Conservation (phyloP, 2,888 invertebrate species). For the Drosophila fulvimacula region DNA sequence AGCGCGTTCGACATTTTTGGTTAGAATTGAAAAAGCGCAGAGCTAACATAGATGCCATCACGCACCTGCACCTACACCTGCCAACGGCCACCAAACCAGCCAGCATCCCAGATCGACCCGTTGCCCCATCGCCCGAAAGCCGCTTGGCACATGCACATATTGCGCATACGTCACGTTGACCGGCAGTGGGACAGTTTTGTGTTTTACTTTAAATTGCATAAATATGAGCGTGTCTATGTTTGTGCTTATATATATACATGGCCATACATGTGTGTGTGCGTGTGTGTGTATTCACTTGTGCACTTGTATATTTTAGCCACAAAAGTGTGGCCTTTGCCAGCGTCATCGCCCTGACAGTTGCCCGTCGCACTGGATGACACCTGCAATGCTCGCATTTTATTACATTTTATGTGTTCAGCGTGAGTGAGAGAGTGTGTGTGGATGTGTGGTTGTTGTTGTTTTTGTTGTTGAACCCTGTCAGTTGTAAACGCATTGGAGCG, state of each 20-base stretch:
- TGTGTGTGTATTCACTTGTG: slow-evolving; percentile 37
- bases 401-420: slow-evolving; percentile 61
- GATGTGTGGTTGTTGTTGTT: slow-evolving; percentile 23
- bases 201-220: slow-evolving; percentile 80
- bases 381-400: slow-evolving; percentile 80
- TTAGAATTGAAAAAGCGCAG: slow-evolving; percentile 68
- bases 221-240: slow-evolving; percentile 46
- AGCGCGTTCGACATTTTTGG: slow-evolving; percentile 78
- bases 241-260: background rate
- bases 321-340: slow-evolving; percentile 71
- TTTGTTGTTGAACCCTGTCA: slow-evolving; percentile 57
- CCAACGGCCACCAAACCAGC: slow-evolving; percentile 12
- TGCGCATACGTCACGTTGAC: slow-evolving; percentile 78
- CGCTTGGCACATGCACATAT: slow-evolving; percentile 47
- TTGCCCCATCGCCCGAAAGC: slow-evolving; percentile 39
- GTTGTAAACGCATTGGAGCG: slow-evolving; percentile 73
- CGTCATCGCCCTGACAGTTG: slow-evolving; percentile 68
- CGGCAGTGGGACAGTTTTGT: slow-evolving; percentile 67
- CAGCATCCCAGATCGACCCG: background rate
- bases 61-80: slow-evolving; percentile 45
- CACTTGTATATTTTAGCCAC: slow-evolving; percentile 73
- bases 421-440: slow-evolving; percentile 20
- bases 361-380: slow-evolving; percentile 72
- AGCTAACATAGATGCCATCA: slow-evolving; percentile 40
- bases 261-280: background rate